Evolutionary conservation across 30 jellyfish, hydroid and myxozoan genomes (phyloP).

Genomic region (Aurelia aurita complex sp. Pacific): DNA sequence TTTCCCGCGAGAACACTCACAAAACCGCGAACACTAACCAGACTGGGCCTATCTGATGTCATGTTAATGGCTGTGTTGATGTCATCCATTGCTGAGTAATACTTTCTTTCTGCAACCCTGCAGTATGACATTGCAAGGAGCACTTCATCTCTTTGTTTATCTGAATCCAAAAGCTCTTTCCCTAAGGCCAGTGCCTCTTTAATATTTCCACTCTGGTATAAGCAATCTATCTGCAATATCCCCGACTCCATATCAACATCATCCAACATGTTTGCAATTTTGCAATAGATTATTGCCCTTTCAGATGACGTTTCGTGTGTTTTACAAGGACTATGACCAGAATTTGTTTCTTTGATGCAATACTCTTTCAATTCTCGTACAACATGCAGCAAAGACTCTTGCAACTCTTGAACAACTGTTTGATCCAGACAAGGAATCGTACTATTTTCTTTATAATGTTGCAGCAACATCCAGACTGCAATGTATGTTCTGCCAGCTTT

Average conservation of each 20-base stretch:
- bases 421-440: constrained; percentile 26
- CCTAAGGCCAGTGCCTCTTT: constrained; percentile 46
- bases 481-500: constrained; percentile 44
- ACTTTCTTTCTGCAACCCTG: constrained; percentile 23
- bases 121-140: constrained; percentile 30
- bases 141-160: constrained; percentile 10
- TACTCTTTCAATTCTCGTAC: constrained; percentile 22
- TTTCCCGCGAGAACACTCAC: constrained; percentile 50
- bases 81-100: constrained; percentile 33
- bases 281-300: constrained; percentile 48
- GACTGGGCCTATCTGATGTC: constrained; percentile 16
- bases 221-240: constrained; percentile 30
- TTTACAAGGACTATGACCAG: background rate
- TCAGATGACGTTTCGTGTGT: background rate
- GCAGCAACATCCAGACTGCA: constrained; percentile 51
- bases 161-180: constrained; percentile 12
- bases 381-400: constrained; percentile 29
- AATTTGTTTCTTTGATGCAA: constrained; percentile 4
- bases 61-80: constrained; percentile 15
- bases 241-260: constrained; percentile 15
- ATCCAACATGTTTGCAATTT: constrained; percentile 29
- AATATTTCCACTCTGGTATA: constrained; percentile 17
- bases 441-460: constrained; percentile 7
- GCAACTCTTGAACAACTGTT: constrained; percentile 8
- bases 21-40: constrained; percentile 51